These are phyloP conservation scores for Callopanchax toddi DNA, from an alignment of 2,113 vertebrate genomes.

Conservation along the genomic window DNA sequence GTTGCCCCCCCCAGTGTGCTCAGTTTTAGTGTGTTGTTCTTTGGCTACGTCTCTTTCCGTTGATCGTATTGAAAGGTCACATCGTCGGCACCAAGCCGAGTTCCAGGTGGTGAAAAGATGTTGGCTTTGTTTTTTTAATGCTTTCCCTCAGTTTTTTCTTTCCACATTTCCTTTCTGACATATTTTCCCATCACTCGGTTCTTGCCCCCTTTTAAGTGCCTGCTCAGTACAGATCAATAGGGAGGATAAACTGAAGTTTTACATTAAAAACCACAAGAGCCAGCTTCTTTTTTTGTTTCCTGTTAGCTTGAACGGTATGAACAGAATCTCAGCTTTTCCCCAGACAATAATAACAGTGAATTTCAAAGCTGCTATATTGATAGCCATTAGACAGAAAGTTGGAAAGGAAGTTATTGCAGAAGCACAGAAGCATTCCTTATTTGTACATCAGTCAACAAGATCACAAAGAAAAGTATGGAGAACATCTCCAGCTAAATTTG, in stretches of 20 bases:
- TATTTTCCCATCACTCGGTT: constrained; percentile 11
- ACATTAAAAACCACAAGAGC: not conserved
- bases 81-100: constrained; percentile 41
- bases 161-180: constrained; percentile 3
- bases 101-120: constrained; percentile 77
- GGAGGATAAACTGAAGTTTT: not conserved
- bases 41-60: constrained; percentile 31
- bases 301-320: constrained; percentile 21
- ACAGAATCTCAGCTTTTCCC: constrained; percentile 38
- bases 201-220: not conserved
- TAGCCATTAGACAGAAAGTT: constrained; percentile 26
- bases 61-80: constrained; percentile 66
- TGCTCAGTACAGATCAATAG: not conserved
- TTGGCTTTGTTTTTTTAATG: constrained; percentile 45
- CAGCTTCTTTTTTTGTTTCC: not conserved
- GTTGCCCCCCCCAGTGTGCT: no score
- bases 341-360: constrained; percentile 10
- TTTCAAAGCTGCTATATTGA: constrained; percentile 15
- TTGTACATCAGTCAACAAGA: constrained; percentile 30
- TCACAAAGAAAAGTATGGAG: constrained; percentile 25
- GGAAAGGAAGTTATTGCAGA: constrained; percentile 33
- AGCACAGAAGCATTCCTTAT: constrained; percentile 37
- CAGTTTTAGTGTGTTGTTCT: constrained; percentile 29
- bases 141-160: constrained; percentile 3
- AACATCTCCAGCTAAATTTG: constrained; percentile 31